Percentiles rank a stretch among this genome's conserved stretches.
Conservation (phyloP, 1,140 invertebrate species). For the Meloidogyne floridensis region DNA sequence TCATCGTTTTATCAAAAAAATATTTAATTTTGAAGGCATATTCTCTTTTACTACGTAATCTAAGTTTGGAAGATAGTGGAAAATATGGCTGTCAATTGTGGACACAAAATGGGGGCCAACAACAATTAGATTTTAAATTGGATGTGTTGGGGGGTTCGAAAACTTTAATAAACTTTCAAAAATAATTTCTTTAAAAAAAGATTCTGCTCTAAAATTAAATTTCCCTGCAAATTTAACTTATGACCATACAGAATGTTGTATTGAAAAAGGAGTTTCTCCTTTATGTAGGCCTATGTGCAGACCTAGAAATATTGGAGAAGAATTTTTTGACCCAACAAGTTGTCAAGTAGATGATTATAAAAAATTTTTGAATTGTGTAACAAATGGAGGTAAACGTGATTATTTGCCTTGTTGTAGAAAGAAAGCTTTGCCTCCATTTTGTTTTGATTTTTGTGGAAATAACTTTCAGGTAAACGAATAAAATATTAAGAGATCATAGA, state of each 20-base stretch:
- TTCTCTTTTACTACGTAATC: constrained; percentile 45
- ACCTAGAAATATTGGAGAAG: constrained; percentile 48
- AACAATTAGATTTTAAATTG: constrained; percentile 54
- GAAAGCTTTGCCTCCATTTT: constrained; percentile 45
- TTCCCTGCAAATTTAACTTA: constrained; percentile 49
- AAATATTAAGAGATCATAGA: background rate
- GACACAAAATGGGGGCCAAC: constrained; percentile 8
- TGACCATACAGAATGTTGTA: constrained; percentile 50
- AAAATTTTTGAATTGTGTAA: constrained; percentile 48
- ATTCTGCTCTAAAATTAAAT: constrained; percentile 20
- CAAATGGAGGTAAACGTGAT: constrained; percentile 42
- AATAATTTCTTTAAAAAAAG: constrained; percentile 6
- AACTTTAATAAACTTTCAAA: no score
- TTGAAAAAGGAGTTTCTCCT: constrained; percentile 49
- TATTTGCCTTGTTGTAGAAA: constrained; percentile 53
- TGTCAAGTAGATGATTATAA: constrained; percentile 46
- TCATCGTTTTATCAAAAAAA: no score
- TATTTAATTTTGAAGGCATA: constrained; percentile 37
- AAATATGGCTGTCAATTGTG: constrained; percentile 50
- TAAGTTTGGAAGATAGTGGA: constrained; percentile 47
- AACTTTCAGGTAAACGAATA: constrained; percentile 37
- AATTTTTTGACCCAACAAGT: constrained; percentile 52
- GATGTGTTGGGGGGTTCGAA: constrained; percentile 54
- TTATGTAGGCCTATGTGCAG: constrained; percentile 53
- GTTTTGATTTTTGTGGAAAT: constrained; percentile 50